Evolutionary conservation across 2,888 invertebrate genomes (phyloP), one percentile per base, ranked within the genome.

Genomic region (Bellardia bayeri): DNA sequence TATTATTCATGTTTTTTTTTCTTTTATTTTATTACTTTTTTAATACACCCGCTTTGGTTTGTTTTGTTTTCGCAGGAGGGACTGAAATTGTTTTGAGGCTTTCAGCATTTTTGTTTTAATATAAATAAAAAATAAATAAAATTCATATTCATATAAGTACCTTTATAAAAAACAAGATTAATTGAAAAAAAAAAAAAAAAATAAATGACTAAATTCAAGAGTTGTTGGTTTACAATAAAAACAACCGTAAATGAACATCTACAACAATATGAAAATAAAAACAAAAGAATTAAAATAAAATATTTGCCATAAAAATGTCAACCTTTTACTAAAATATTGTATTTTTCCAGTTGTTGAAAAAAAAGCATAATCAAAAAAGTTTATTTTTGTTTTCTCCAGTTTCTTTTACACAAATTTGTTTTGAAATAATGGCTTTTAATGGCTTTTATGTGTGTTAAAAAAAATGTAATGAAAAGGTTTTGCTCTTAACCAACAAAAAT

Each of bases 281-380:
- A 76, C 45, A 68, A 74, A 72, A 86, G 68, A 82, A 80, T 71
- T 79, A 51, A 85, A 84, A 86, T 80, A 87, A 89, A 88, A 89
- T 87, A 86, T 85, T 82, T 84, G 83, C 89, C 89, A 89, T 89
- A 88, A 89, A 89, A 89, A 85, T 82, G 89, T 89, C 89, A 89
- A 86, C 85, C 85, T 68, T 80, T 71, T 56, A 49, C 3, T 74
- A 74, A 82, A 82, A 74, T 68, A 80, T 84, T 84, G 49, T 68
- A 16, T 58, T 58, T 58, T 58, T 23, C 30, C 9, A 30, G 11
- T 58, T 45, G 11, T 13, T 45, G 11, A 13, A 23, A 1, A 1
- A 23, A 23, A 23, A 23, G 23, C 23, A 23, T 23, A 23, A 23
- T 1, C 23, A 23, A 23, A 23, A 23, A 23, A 23, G 4, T 37